phyloP scores from a whole-genome alignment of 2,888 invertebrate genomes.

The Hydraecia micacea region DNA sequence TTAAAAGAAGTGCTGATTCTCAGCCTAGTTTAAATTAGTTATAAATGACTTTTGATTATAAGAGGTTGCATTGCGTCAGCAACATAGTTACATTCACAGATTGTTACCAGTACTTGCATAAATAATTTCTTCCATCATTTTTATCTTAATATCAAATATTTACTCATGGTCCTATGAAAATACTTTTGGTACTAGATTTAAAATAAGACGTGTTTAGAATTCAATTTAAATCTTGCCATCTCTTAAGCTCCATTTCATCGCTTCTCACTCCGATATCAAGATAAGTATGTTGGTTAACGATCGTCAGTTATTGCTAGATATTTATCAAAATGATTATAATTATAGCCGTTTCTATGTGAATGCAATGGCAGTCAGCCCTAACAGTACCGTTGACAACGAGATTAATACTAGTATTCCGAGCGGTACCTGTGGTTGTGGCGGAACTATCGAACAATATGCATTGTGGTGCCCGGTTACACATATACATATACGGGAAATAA shows the following conservation, averaged over 20 bases:
- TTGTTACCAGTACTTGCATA: not conserved
- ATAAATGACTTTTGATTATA: no score
- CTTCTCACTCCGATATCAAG: not conserved
- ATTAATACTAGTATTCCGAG: slow-evolving; percentile 52
- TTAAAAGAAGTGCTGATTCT: not conserved
- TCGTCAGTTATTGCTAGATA: not conserved
- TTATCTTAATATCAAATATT: not conserved
- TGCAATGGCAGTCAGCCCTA: slow-evolving; percentile 48
- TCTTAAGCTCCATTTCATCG: not conserved
- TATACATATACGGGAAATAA: slow-evolving; percentile 22
- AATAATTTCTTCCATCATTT: not conserved
- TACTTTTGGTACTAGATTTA: not conserved
- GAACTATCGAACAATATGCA: slow-evolving; percentile 49
- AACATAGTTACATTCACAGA: not conserved
- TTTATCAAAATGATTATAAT: not conserved
- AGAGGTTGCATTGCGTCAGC: not conserved
- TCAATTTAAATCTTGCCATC: not conserved
- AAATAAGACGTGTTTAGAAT: not conserved
- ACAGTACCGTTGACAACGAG: slow-evolving; percentile 58
- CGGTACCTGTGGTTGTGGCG: slow-evolving; percentile 54
- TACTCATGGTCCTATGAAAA: not conserved
- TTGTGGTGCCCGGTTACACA: slow-evolving; percentile 38
- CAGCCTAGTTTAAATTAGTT: not conserved
- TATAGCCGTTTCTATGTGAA: not conserved
- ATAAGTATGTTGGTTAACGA: not conserved